These are phyloP conservation scores for Phylloscopus trochiloides DNA, from an alignment of 2,113 vertebrate species.

Conservation along the genomic window DNA sequence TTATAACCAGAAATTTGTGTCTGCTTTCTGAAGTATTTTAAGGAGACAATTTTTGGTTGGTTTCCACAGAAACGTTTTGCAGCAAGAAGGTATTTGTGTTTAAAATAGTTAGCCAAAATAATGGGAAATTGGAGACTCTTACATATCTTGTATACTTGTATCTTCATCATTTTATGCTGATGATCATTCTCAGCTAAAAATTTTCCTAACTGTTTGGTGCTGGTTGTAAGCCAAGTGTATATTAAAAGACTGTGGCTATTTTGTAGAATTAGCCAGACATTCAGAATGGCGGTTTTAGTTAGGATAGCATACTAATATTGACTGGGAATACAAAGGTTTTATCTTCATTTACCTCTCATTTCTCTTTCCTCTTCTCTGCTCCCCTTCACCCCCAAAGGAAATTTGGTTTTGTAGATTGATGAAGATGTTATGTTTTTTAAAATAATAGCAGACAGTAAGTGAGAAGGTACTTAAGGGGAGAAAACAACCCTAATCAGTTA, in stretches of 20 bases:
- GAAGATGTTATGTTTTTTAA: not conserved
- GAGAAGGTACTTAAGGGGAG: not conserved
- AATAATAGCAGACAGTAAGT: not conserved
- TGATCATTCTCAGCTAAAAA: not conserved
- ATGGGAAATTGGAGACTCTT: not conserved
- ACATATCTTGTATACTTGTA: not conserved
- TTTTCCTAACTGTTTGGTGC: not conserved
- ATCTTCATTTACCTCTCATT: not conserved
- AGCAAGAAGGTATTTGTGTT: not conserved
- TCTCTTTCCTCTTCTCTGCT: not conserved
- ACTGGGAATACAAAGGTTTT: not conserved
- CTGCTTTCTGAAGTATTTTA: not conserved
- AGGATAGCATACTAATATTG: not conserved
- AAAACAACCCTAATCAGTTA: not conserved
- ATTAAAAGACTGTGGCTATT: not conserved
- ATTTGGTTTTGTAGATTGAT: not conserved
- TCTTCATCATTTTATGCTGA: not conserved
- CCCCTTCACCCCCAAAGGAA: fast-evolving
- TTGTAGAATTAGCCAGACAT: not conserved
- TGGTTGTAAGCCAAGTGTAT: not conserved
- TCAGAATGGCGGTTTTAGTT: not conserved
- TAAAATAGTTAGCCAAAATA: not conserved
- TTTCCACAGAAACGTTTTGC: not conserved
- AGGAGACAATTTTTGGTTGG: not conserved
- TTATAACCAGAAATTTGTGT: not conserved